phyloP scores from a whole-genome alignment of 2,797 vertebrate species.

The Sternarchorhynchus goeldii region DNA sequence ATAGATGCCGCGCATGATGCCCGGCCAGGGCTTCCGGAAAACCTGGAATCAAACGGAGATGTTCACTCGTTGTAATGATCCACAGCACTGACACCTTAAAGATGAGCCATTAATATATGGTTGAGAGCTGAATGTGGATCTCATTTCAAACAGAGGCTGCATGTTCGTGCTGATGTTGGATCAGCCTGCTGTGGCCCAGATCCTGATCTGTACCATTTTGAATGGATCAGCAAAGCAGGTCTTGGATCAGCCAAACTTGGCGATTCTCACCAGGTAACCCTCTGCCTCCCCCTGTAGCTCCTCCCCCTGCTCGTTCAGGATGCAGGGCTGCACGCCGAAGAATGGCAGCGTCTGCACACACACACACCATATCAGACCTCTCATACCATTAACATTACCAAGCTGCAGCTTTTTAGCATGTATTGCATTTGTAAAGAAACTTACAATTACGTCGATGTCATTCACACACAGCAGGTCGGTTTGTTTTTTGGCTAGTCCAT shows the following conservation, averaged over 20 bases:
- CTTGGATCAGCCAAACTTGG: neutral
- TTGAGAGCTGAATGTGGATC: no score
- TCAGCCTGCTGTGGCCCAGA: neutral
- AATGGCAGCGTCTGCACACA: constrained; percentile 79
- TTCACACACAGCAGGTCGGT: no score
- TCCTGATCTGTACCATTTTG: neutral
- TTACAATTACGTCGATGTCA: no score
- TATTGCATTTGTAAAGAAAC: no score
- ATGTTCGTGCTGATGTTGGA: neutral
- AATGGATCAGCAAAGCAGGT: neutral
- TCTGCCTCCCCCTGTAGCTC: constrained; percentile 81
- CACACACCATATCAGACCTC: no score
- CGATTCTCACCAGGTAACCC: constrained; percentile 76
- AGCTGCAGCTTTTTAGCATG: no score
- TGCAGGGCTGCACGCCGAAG: constrained; percentile 79
- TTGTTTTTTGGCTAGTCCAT: no score
- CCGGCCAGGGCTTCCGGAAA: constrained; percentile 81
- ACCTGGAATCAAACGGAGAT: constrained; percentile 66
- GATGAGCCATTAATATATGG: neutral
- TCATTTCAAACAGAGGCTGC: neutral
- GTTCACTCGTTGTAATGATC: neutral
- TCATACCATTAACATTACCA: no score
- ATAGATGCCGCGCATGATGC: constrained; percentile 79
- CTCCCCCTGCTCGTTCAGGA: constrained; percentile 80
- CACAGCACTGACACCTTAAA: no score